Conservation (phyloP, 2,797 vertebrate species). For the Momotus momota region DNA sequence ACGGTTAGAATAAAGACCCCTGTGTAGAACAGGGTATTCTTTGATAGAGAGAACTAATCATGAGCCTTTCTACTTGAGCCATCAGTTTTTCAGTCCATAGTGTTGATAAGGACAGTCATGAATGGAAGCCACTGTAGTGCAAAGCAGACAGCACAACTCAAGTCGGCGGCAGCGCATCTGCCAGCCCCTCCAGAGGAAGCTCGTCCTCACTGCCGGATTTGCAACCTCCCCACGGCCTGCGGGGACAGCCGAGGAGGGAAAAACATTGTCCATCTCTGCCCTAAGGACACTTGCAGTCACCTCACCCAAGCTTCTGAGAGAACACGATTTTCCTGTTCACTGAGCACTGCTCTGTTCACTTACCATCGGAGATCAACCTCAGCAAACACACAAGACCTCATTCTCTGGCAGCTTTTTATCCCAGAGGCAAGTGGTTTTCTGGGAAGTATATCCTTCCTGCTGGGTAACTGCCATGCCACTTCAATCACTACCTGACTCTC, state of each 20-base stretch:
- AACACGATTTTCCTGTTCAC: not conserved
- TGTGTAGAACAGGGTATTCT: not conserved
- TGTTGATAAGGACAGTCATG: not conserved
- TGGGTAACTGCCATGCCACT: not conserved
- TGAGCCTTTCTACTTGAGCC: not conserved
- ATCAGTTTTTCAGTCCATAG: not conserved
- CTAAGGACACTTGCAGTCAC: not conserved
- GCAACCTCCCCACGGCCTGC: not conserved
- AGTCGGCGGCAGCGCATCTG: not conserved
- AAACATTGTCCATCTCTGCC: not conserved
- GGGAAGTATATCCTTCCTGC: constrained; percentile 18
- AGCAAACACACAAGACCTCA: not conserved
- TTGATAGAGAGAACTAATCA: not conserved
- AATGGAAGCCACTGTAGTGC: not conserved
- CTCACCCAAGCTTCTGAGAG: not conserved
- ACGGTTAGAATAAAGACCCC: not conserved
- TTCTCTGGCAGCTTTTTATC: not conserved
- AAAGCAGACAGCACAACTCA: not conserved
- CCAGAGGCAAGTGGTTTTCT: not conserved
- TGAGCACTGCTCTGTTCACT: not conserved
- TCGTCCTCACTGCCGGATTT: not conserved
- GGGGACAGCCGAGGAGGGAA: constrained; percentile 6
- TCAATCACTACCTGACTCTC: not conserved
- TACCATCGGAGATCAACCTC: not conserved
- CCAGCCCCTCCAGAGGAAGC: not conserved